Evolutionary conservation across 2,888 invertebrate species (phyloP), one percentile per base, ranked within the genome.

Genomic region (Idaea dimidiata): DNA sequence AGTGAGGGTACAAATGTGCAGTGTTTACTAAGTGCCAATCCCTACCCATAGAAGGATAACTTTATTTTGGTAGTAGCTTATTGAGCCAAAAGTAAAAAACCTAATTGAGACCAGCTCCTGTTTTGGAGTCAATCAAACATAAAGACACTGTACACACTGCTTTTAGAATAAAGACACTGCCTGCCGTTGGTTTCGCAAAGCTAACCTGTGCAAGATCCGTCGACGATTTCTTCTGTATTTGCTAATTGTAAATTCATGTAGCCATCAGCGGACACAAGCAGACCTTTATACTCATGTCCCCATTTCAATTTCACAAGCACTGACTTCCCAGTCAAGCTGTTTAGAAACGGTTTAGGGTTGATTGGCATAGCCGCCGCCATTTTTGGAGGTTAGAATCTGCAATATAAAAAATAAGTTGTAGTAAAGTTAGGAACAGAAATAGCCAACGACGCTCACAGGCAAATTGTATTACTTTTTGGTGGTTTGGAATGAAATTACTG

Each of bases 241-340:
- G 99, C 99, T 66, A 99, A 90, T 91, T 99, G 99, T 72, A 99
- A 91, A 86, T 99, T 99, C 99, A 99, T 99, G 83, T 99, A 99
- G 7, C 98, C 98, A 90, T 99, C 99, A 0, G 99, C 98, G 4
- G 99, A 99, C 0, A 99, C 99, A 53, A 99, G 93, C 75, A 98
- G 97, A 16, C 99, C 99, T 94, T 99, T 99, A 89, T 99, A 99
- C 89, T 99, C 99, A 88, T 99, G 99, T 33, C 99, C 99, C 99
- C 99, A 99, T 86, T 99, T 99, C 67, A 99, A 93, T 90, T 99
- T 99, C 1, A 99, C 99, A 87, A 99, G 95, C 55, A 99, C 99
- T 56, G 98, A 96, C 93, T 99, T 99, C 16, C 99, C 99, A 0
- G 99, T 99, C 59, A 99, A 94, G 81, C 97, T 97, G 93, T 99